phyloP scores from a whole-genome alignment of 1,140 invertebrate species.

The Mizuhopecten yessoensis region DNA sequence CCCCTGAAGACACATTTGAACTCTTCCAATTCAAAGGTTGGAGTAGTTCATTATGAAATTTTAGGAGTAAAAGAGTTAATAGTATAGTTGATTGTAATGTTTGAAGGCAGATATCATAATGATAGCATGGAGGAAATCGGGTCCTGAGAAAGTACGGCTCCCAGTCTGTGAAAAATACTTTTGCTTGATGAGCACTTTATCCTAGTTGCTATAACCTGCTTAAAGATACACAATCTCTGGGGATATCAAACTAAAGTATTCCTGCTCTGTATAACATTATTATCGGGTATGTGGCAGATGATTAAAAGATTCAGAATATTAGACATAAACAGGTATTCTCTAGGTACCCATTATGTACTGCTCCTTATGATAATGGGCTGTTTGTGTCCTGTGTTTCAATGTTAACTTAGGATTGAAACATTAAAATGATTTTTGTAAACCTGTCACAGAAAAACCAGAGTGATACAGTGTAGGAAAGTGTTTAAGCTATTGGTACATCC shows the following conservation, averaged over 20 bases:
- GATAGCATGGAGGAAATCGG: no score
- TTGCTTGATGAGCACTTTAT: neutral
- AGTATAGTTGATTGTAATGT: no score
- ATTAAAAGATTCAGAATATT: neutral
- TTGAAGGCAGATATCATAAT: no score
- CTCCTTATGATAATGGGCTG: neutral
- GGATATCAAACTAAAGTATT: neutral
- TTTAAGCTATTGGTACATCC: no score
- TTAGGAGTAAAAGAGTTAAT: no score
- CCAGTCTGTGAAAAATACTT: no score
- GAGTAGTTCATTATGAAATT: no score
- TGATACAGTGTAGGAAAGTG: no score
- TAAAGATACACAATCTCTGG: neutral
- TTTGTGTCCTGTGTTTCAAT: neutral
- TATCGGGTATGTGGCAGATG: neutral
- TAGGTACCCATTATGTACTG: neutral
- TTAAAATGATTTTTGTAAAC: neutral
- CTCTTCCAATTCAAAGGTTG: no score
- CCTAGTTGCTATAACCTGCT: neutral
- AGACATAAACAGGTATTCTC: neutral
- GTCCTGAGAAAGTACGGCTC: no score
- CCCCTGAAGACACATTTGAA: no score
- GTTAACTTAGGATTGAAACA: neutral
- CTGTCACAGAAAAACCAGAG: neutral
- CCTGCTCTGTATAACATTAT: neutral